These are phyloP conservation scores for Triplophysa bombifrons DNA, from an alignment of 2,797 vertebrate species.

Conservation along the genomic window DNA sequence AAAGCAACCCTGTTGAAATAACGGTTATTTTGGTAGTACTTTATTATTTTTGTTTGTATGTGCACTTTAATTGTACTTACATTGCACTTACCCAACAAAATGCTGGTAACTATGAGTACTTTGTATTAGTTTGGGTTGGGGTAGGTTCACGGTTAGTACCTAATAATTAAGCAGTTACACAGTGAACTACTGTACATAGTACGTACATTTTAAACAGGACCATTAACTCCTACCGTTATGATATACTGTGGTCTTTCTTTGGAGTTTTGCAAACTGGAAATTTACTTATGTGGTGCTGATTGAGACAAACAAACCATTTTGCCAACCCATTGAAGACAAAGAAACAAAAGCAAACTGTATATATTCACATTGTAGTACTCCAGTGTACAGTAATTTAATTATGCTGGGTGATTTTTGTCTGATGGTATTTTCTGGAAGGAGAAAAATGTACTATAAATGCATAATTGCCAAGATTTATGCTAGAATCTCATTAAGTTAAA, in stretches of 20 bases:
- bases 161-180: too few species aligned
- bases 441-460: neutral
- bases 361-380: neutral
- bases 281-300: neutral
- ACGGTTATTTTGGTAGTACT: neutral
- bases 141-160: too few species aligned
- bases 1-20: neutral
- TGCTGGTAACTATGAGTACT: too few species aligned
- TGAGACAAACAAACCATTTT: neutral
- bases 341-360: neutral
- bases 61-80: too few species aligned
- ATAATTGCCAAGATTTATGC: neutral
- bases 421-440: neutral
- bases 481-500: neutral
- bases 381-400: neutral
- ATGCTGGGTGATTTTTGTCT: neutral
- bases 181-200: neutral
- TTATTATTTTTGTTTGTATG: too few species aligned
- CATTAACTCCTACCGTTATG: neutral
- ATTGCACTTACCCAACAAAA: too few species aligned
- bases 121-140: too few species aligned
- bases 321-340: neutral
- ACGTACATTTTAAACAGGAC: neutral
- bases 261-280: neutral
- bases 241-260: neutral